Conservation (phyloP, 2,797 vertebrate genomes). For the Sebastes diploproa region DNA sequence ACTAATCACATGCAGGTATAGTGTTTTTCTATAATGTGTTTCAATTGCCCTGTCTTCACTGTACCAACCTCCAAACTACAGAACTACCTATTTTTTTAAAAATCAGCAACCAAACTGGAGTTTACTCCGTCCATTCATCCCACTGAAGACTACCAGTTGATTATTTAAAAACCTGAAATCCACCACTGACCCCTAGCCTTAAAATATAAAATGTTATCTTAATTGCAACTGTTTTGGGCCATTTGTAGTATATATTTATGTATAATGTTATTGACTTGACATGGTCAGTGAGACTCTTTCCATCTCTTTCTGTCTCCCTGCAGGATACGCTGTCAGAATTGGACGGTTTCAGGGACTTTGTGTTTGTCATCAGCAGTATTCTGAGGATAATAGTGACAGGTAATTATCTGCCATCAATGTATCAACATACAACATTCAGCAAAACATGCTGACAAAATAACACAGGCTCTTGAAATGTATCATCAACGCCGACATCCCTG, state of each 20-base stretch:
- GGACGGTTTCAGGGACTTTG: constrained; percentile 79
- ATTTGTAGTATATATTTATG: not conserved
- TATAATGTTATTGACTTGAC: not conserved
- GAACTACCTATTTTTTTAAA: not conserved
- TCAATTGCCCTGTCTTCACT: not conserved
- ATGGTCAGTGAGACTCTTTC: not conserved
- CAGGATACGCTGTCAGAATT: constrained; percentile 72
- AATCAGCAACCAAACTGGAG: not conserved
- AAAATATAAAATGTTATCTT: not conserved
- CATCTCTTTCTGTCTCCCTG: not conserved
- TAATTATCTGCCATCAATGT: constrained; percentile 47
- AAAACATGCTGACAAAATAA: not conserved
- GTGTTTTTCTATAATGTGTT: not conserved
- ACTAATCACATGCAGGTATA: constrained; percentile 70
- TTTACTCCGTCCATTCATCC: not conserved
- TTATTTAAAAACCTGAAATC: not conserved
- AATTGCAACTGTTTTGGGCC: not conserved
- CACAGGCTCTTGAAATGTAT: not conserved
- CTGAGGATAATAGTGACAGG: constrained; percentile 78
- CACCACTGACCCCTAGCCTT: not conserved
- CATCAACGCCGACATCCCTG: not conserved
- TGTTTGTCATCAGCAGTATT: constrained; percentile 80
- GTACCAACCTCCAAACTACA: not conserved
- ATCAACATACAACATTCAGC: not conserved
- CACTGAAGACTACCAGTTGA: not conserved